These are phyloP conservation scores for Agriopis leucophaearia DNA, from an alignment of 2,888 invertebrate genomes.

Conservation along the genomic window DNA sequence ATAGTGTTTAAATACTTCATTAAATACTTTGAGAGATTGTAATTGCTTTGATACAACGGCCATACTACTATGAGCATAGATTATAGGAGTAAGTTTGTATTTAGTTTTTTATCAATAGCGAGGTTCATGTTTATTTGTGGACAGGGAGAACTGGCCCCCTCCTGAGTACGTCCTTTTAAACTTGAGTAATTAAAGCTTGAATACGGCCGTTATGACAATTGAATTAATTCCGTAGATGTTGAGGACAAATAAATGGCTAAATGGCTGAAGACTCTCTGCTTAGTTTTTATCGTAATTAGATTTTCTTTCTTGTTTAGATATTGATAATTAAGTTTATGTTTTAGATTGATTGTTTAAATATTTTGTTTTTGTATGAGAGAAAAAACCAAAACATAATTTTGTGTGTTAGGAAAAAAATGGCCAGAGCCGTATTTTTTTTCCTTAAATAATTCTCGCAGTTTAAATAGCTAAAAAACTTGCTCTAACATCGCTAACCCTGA, in stretches of 20 bases:
- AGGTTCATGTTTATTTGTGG: neutral
- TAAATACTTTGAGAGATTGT: neutral
- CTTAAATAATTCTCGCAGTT: too few relatives aligned
- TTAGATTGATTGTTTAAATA: neutral
- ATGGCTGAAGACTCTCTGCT: conserved; percentile 27
- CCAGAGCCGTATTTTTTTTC: too few relatives aligned
- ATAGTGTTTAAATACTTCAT: neutral
- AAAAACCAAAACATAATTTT: neutral
- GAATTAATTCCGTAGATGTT: conserved; percentile 49
- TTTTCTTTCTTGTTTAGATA: conserved; percentile 19
- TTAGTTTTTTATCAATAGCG: neutral
- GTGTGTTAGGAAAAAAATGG: neutral
- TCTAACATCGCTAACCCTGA: too few relatives aligned
- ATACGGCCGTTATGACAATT: conserved; percentile 53
- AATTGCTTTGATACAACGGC: neutral
- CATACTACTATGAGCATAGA: neutral
- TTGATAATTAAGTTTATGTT: conserved; percentile 3
- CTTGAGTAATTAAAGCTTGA: conserved; percentile 46
- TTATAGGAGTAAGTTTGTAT: neutral
- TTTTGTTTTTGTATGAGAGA: neutral
- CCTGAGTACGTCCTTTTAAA: conserved; percentile 37
- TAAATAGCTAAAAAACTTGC: too few relatives aligned
- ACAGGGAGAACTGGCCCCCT: neutral
- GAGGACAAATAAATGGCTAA: conserved; percentile 25
- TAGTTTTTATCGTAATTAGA: conserved; percentile 37